Evolutionary conservation across 2,797 vertebrate species (phyloP).

Genomic region (Anniella stebbinsi): DNA sequence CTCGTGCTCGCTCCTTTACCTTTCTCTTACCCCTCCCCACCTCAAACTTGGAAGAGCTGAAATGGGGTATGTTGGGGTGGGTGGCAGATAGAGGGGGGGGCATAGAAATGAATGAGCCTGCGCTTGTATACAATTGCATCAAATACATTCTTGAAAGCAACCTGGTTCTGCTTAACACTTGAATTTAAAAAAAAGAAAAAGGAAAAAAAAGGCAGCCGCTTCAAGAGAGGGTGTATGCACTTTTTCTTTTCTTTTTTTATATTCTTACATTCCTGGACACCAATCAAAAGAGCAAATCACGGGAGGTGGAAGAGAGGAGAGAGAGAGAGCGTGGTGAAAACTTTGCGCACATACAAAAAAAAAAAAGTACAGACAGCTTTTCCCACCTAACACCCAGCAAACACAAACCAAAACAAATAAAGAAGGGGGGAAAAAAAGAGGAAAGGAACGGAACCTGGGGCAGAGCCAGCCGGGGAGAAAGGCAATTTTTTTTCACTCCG

Average conservation of each 20-base stretch:
- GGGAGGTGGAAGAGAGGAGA: constrained; percentile 66
- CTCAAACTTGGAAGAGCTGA: constrained; percentile 45
- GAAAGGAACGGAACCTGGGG: constrained; percentile 48
- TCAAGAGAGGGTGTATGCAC: constrained; percentile 60
- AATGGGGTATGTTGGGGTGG: constrained; percentile 32
- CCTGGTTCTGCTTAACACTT: constrained; percentile 73
- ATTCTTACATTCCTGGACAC: constrained; percentile 72
- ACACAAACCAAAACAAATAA: constrained; percentile 69
- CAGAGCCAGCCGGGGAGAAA: constrained; percentile 54
- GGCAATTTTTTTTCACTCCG: constrained; percentile 29
- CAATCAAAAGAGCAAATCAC: constrained; percentile 74
- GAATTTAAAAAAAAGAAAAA: constrained; percentile 23
- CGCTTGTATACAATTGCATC: constrained; percentile 62
- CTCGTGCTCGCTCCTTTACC: constrained; percentile 39
- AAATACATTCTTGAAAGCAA: constrained; percentile 72
- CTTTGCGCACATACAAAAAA: constrained; percentile 39
- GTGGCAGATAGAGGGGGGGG: constrained; percentile 4
- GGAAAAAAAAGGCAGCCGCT: constrained; percentile 54
- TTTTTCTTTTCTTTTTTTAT: constrained; percentile 33
- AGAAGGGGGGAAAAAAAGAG: constrained; percentile 9
- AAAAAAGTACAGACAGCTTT: constrained; percentile 31
- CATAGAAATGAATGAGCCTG: constrained; percentile 66
- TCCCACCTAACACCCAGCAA: constrained; percentile 59
- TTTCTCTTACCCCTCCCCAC: constrained; percentile 8
- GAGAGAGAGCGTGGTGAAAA: constrained; percentile 43